A percentile compares a stretch with the other conserved stretches of the same genome.
These are phyloP conservation scores for Mus spretus DNA, from an alignment of 2,797 vertebrate genomes.

Conservation along the genomic window DNA sequence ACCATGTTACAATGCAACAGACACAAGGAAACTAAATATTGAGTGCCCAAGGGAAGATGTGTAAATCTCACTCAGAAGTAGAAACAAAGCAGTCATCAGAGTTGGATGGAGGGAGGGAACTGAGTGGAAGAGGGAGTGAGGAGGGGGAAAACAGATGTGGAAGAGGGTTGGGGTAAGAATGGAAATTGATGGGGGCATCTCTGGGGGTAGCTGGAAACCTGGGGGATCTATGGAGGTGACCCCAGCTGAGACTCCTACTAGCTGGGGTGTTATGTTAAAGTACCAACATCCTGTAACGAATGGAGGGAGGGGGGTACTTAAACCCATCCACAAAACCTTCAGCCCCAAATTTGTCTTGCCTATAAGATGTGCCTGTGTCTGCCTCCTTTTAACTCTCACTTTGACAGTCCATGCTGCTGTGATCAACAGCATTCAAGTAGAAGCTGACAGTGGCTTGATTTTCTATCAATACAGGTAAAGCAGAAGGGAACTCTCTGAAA, in stretches of 20 bases:
- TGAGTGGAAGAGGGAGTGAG: not conserved
- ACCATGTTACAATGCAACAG: not conserved
- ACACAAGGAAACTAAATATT: not conserved
- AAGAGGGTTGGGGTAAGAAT: not conserved
- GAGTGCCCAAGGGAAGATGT: not conserved
- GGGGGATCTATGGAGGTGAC: not conserved
- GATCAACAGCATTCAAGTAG: constrained; percentile 86
- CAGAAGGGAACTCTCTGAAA: constrained; percentile 84
- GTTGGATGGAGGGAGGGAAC: not conserved
- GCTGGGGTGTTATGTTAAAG: not conserved
- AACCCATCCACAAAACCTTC: not conserved
- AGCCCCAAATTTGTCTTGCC: not conserved
- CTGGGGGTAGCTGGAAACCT: not conserved
- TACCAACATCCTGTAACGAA: not conserved
- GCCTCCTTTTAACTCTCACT: constrained; percentile 84
- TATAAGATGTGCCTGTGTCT: not conserved
- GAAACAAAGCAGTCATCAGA: not conserved
- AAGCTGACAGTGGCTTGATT: constrained; percentile 84
- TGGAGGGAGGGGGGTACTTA: not conserved
- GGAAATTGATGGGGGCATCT: not conserved
- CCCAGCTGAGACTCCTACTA: not conserved
- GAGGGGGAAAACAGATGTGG: not conserved
- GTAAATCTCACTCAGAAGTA: not conserved
- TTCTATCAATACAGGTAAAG: constrained; percentile 84
- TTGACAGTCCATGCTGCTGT: constrained; percentile 83